Base-by-base conservation (phyloP, 2,113 vertebrate species). In the Catharus fuscescens region DNA sequence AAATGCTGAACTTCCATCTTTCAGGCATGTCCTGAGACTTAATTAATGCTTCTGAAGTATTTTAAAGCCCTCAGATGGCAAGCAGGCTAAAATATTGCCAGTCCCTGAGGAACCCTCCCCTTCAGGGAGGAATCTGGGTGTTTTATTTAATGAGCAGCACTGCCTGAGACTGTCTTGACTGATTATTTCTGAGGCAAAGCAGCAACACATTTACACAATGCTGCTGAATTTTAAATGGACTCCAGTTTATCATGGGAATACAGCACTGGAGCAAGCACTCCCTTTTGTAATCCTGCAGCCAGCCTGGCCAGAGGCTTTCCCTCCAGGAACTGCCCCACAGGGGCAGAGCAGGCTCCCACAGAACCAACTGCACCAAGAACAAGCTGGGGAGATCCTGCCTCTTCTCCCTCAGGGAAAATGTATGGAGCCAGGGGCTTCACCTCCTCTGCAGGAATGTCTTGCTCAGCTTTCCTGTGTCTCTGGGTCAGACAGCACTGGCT, bases 291-390 rank as follows among this genome's bases (percentile, higher is more conserved):
- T 38, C 2, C 71, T 32, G 71, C 76, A 88, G 70, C 26, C 18
- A 72, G 54, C 47, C 53, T 45, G 36, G 24, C 52, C 67, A 3
- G 8, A 20, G 83, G 1, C 19, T n/a, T 28, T 60, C 38, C 56
- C 54, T 44, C 45, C 73, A 44, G 70, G 32, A 64, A 4, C 3
- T 36, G 52, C 66, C 56, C 24, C 34, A 7, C 12, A 8, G 3
- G 47, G 25, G 15, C 17, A 40, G 12, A 38, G 44, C 5, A 12
- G 42, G 34, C 54, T 10, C 25, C 10, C 4, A 1, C 1, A 12
- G 54, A 57, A 64, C 34, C 10, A 19, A 13, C 1, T 1, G 34
- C 59, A 16, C 8, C 1, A 3, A 0, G 12, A 38, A 3, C n/a
- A 18, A 2, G 4, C 1, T 36, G 48, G 14, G 18, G 70, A 34